These are phyloP conservation scores for Electrophaes corylata DNA, from an alignment of 2,888 invertebrate genomes.

Conservation along the genomic window DNA sequence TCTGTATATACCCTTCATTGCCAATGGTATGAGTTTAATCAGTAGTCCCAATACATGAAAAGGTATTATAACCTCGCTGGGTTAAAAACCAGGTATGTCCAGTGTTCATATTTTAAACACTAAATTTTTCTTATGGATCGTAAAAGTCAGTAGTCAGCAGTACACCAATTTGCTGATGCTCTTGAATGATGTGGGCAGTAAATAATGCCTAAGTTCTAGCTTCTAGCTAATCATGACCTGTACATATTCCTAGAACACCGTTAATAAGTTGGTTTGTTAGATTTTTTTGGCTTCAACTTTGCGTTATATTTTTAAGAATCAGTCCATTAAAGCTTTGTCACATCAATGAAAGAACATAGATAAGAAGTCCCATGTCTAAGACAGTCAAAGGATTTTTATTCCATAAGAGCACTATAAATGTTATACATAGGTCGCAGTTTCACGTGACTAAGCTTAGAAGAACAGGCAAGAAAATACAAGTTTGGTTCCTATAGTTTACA, in stretches of 20 bases:
- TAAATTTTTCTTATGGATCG: background rate
- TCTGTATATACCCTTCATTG: background rate
- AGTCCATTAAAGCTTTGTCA: too few species aligned
- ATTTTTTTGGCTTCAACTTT: too few species aligned
- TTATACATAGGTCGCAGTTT: too few species aligned
- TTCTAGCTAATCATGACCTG: constrained; percentile 29
- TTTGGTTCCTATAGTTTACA: too few species aligned
- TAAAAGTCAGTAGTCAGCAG: background rate
- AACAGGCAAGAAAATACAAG: background rate
- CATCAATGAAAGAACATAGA: too few species aligned
- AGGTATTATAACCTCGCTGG: background rate
- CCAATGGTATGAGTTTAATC: background rate
- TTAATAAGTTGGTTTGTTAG: background rate
- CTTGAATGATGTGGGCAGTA: background rate
- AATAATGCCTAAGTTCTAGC: background rate
- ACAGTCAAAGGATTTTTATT: too few species aligned
- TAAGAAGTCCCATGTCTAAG: too few species aligned
- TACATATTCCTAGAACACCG: constrained; percentile 48
- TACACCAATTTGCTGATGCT: too few species aligned
- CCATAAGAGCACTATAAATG: too few species aligned
- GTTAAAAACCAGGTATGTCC: background rate
- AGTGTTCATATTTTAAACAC: background rate
- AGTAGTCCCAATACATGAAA: background rate
- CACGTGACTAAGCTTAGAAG: background rate
- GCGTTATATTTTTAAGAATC: too few species aligned